A percentile compares a stretch with the other conserved stretches of the same genome.
Conservation (phyloP, 2,113 vertebrate genomes). For the Beaufortia kweichowensis region DNA sequence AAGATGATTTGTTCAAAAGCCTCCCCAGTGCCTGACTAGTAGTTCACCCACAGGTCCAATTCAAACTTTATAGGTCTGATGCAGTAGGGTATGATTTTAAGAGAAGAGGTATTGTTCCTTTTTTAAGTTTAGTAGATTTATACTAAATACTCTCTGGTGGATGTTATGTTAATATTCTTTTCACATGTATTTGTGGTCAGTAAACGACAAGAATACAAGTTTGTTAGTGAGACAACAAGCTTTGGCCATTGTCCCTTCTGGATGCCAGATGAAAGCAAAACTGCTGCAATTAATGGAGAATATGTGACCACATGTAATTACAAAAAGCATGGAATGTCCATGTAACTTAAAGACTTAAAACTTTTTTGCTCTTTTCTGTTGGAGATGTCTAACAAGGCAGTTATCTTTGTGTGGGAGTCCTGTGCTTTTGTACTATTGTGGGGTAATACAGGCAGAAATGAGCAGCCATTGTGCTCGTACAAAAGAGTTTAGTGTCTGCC, state of each 20-base stretch:
- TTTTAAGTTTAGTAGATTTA: too few species aligned
- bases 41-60: slow-evolving; percentile 22
- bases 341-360: too few species aligned
- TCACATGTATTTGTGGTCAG: too few species aligned
- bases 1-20: slow-evolving; percentile 44
- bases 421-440: slow-evolving; percentile 17
- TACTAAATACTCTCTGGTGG: too few species aligned
- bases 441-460: slow-evolving; percentile 21
- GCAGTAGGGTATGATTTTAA: not conserved
- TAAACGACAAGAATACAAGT: too few species aligned
- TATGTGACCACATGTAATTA: not conserved
- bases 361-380: too few species aligned
- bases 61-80: not conserved
- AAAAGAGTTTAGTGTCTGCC: slow-evolving; percentile 21
- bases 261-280: not conserved
- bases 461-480: slow-evolving; percentile 30
- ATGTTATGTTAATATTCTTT: too few species aligned
- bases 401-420: slow-evolving; percentile 29
- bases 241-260: too few species aligned
- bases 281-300: not conserved
- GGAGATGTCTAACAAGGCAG: too few species aligned
- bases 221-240: too few species aligned
- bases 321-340: not conserved
- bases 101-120: not conserved
- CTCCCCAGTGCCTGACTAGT: slow-evolving; percentile 28